phyloP scores from a whole-genome alignment of 1,140 invertebrate species.

The Palaemon carinicauda region DNA sequence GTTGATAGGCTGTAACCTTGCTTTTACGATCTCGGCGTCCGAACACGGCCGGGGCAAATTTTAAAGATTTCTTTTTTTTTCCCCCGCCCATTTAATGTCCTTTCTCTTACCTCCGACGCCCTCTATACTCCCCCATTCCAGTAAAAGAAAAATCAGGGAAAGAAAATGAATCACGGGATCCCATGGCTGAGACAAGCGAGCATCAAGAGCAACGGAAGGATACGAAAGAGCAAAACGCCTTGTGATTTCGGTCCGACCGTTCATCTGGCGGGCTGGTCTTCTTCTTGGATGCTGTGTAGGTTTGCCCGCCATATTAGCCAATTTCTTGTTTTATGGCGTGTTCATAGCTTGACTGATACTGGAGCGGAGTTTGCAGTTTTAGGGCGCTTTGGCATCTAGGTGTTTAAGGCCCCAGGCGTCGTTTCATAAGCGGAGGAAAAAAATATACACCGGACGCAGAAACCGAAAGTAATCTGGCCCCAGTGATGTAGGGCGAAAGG shows the following conservation, averaged over 20 bases:
- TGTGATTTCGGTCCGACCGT: background rate
- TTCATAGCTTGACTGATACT: constrained; percentile 42
- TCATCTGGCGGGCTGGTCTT: background rate
- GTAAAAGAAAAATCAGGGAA: background rate
- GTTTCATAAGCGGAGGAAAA: background rate
- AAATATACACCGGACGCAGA: background rate
- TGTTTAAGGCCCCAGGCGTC: background rate
- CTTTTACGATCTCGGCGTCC: constrained; percentile 36
- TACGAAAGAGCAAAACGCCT: background rate
- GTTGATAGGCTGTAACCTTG: constrained; percentile 44
- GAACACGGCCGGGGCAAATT: background rate
- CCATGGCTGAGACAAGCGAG: too few species aligned
- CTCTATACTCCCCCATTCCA: background rate
- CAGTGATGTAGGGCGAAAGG: background rate
- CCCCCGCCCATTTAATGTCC: background rate
- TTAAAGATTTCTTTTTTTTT: background rate
- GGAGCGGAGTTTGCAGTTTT: constrained; percentile 32
- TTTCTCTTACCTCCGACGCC: background rate
- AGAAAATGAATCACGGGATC: too few species aligned
- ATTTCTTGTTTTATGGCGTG: constrained; percentile 49
- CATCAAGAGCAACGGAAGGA: too few species aligned
- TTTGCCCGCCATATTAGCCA: constrained; percentile 37
- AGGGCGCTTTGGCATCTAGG: constrained; percentile 8
- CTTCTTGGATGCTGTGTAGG: background rate
- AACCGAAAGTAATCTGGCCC: background rate